A percentile compares a stretch with the other conserved stretches of the same genome.
Evolutionary conservation across 2,797 vertebrate species (phyloP).

Genomic region (Dendrocincla tyrannina): DNA sequence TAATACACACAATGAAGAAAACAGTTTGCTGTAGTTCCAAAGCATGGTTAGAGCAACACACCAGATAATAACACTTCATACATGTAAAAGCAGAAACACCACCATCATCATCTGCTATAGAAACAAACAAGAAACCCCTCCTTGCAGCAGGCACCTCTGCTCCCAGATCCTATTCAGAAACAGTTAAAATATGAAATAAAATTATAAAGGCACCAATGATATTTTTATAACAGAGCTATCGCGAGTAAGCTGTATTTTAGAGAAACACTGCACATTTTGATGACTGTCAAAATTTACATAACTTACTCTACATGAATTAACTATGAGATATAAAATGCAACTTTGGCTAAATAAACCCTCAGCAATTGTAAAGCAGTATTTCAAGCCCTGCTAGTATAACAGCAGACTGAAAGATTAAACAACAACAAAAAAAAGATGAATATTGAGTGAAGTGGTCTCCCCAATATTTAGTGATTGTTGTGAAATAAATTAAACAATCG

Average conservation of each 20-base stretch:
- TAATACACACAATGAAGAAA: constrained; percentile 36
- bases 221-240: constrained; percentile 72
- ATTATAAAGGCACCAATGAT: constrained; percentile 72
- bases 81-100: constrained; percentile 37
- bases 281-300: constrained; percentile 81
- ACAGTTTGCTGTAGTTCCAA: constrained; percentile 21
- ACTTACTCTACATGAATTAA: constrained; percentile 81
- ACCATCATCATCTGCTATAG: constrained; percentile 18
- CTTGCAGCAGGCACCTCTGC: constrained; percentile 34
- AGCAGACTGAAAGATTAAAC: constrained; percentile 48
- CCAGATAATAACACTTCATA: not conserved
- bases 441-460: constrained; percentile 12
- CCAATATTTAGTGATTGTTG: constrained; percentile 11
- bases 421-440: not conserved
- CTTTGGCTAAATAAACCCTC: constrained; percentile 75
- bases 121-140: constrained; percentile 14
- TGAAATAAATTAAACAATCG: not conserved
- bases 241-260: constrained; percentile 71
- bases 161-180: constrained; percentile 41
- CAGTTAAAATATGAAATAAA: constrained; percentile 74
- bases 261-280: constrained; percentile 77
- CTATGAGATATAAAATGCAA: constrained; percentile 78
- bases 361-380: constrained; percentile 68
- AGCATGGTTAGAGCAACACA: constrained; percentile 25
- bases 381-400: constrained; percentile 56